Percentiles rank a stretch among this genome's conserved stretches.
These are phyloP conservation scores for Brachypodius melanocephalos DNA, from an alignment of 2,113 vertebrate species.

Conservation along the genomic window DNA sequence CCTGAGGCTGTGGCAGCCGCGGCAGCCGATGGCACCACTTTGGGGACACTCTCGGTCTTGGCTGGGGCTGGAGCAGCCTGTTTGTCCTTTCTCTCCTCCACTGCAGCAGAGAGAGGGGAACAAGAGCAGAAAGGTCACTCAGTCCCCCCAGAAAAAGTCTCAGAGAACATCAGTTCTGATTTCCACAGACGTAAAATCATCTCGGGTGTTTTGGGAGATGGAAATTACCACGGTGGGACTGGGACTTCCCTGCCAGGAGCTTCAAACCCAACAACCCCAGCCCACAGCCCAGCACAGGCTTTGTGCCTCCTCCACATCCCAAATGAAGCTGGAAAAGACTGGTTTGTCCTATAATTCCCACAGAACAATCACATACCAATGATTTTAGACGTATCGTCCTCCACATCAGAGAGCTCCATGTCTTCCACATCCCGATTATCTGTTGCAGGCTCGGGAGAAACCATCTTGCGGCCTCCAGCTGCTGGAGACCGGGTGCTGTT, in stretches of 20 bases:
- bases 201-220: neutral
- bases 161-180: neutral
- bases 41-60: conserved; percentile 58
- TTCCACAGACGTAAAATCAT: fast-evolving
- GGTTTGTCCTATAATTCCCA: neutral
- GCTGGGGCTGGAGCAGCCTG: conserved; percentile 27
- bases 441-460: conserved; percentile 68
- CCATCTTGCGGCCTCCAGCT: conserved; percentile 69
- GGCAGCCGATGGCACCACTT: neutral
- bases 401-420: conserved; percentile 95
- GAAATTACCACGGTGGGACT: fast-evolving
- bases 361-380: conserved; percentile 69
- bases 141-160: fast-evolving
- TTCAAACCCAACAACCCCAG: neutral
- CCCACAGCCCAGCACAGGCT: neutral
- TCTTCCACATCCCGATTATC: conserved; percentile 90
- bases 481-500: conserved; percentile 55
- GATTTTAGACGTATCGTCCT: conserved; percentile 76
- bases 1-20: neutral
- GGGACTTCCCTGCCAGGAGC: neutral
- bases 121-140: neutral
- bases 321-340: fast-evolving
- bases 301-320: neutral
- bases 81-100: conserved; percentile 86
- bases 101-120: conserved; percentile 13